phyloP scores from a whole-genome alignment of 2,113 vertebrate species.

The Typhlomys cinereus region DNA sequence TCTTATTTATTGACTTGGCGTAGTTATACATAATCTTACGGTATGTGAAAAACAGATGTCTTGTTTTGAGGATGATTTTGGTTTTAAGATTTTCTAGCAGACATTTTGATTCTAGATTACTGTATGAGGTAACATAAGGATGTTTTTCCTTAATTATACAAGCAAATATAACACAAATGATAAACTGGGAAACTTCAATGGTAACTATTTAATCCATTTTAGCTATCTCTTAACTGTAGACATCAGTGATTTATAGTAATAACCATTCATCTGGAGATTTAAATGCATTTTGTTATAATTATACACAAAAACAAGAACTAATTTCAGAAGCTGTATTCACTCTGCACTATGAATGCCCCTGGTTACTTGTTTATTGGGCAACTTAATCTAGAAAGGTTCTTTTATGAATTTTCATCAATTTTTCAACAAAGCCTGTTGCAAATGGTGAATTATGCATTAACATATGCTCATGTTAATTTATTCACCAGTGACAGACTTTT shows the following conservation, averaged over 20 bases:
- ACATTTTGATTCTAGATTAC: neutral
- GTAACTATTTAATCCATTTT: neutral
- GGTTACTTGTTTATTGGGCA: conserved; percentile 63
- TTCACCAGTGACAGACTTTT: conserved; percentile 76
- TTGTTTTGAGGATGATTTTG: neutral
- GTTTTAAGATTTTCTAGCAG: neutral
- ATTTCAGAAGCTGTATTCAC: conserved; percentile 54
- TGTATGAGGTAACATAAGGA: neutral
- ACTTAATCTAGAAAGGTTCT: conserved; percentile 71
- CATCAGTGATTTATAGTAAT: neutral
- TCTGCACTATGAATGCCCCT: neutral
- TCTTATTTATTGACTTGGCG: neutral
- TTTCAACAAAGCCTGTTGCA: conserved; percentile 79
- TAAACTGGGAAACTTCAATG: neutral
- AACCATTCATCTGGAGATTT: neutral
- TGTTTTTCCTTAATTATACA: neutral
- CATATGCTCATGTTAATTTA: conserved; percentile 86
- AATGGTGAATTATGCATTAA: conserved; percentile 85
- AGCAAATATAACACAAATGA: neutral
- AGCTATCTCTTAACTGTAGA: conserved; percentile 10
- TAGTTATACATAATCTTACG: neutral
- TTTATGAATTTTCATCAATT: conserved; percentile 83
- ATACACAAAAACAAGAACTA: neutral
- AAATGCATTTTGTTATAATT: neutral
- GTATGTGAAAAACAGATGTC: neutral